Percentiles rank a stretch among this genome's conserved stretches.
Conservation (phyloP, 2,113 vertebrate genomes). For the Rhinichthys klamathensis region DNA sequence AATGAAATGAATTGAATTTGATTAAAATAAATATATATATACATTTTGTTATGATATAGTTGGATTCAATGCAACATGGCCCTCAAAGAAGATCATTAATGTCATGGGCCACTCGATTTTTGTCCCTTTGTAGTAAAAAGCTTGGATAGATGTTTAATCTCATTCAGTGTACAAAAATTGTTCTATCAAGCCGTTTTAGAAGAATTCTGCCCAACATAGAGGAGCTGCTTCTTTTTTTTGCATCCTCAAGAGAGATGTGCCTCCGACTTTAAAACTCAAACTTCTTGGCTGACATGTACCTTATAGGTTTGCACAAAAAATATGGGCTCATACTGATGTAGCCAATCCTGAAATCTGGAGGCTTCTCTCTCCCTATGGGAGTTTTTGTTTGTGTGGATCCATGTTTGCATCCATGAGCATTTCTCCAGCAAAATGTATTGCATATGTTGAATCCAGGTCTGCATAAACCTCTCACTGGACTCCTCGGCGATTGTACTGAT, state of each 20-base stretch:
- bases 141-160: background rate
- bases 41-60: background rate
- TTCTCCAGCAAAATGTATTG: slow-evolving; percentile 5
- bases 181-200: background rate
- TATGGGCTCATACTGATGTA: background rate
- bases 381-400: background rate
- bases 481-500: background rate
- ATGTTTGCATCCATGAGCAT: background rate
- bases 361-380: background rate
- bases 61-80: background rate
- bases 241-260: background rate
- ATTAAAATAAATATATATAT: background rate
- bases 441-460: slow-evolving; percentile 1
- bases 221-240: background rate
- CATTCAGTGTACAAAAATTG: background rate
- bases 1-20: too few relatives aligned
- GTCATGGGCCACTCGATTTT: background rate
- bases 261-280: background rate
- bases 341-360: background rate
- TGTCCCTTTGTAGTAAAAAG: background rate
- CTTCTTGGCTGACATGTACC: background rate
- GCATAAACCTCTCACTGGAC: slow-evolving; percentile 16
- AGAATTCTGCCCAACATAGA: background rate
- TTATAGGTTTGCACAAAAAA: background rate
- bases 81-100: background rate